Percentiles rank a stretch among this genome's conserved stretches.
These are phyloP conservation scores for Helicoverpa armigera DNA, from an alignment of 1,140 invertebrate species.

Conservation along the genomic window DNA sequence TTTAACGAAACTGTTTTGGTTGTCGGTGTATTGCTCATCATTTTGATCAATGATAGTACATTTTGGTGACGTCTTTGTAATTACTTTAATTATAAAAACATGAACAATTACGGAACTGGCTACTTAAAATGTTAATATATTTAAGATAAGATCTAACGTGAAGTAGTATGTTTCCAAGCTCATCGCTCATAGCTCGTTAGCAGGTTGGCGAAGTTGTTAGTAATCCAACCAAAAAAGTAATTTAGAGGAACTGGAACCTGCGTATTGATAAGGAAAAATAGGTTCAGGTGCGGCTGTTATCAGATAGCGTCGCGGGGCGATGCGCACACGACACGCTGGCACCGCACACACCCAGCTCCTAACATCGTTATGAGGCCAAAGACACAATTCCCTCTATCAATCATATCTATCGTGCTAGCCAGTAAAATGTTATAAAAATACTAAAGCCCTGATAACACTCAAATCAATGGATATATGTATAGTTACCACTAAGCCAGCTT, in stretches of 20 bases:
- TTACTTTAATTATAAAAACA: no score
- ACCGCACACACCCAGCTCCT: neutral
- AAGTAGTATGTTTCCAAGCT: neutral
- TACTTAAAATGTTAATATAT: neutral
- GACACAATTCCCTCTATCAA: neutral
- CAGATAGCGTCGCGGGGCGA: conserved; percentile 39
- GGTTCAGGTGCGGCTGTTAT: conserved; percentile 75
- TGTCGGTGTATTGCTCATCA: no score
- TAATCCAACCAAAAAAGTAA: conserved; percentile 31
- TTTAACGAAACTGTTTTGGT: no score
- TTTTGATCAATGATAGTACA: no score
- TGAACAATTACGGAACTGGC: no score
- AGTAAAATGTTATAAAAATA: no score
- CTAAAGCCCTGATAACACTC: no score
- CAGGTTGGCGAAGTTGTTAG: neutral
- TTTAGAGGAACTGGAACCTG: conserved; percentile 71
- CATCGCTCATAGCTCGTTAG: neutral
- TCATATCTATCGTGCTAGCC: no score
- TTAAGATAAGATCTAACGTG: neutral
- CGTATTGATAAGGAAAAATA: conserved; percentile 68
- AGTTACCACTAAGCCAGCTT: no score
- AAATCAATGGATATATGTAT: no score
- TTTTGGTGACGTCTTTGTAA: no score
- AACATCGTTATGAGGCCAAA: neutral
- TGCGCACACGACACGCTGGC: neutral